Percentiles rank a stretch among this genome's conserved stretches.
Conservation (phyloP, 1,140 invertebrate genomes). For the Dendroctonus valens region DNA sequence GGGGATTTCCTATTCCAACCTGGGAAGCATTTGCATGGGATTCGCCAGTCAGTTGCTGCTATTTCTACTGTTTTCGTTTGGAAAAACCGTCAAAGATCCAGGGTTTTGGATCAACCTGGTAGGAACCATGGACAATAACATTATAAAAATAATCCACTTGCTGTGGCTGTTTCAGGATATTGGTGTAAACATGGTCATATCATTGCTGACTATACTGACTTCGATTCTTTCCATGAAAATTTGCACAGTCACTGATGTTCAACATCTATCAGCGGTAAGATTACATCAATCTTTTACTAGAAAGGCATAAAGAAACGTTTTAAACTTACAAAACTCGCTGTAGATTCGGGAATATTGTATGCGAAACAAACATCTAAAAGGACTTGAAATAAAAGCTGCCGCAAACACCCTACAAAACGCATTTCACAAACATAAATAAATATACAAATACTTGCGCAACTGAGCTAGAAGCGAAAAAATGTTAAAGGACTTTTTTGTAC, state of each 20-base stretch:
- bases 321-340: too few relatives aligned
- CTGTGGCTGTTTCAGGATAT: conserved; percentile 32
- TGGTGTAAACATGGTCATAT: conserved; percentile 18
- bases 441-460: too few relatives aligned
- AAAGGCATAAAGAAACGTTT: too few relatives aligned
- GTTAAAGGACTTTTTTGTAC: too few relatives aligned
- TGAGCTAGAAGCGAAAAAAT: too few relatives aligned
- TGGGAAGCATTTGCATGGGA: conserved; percentile 6
- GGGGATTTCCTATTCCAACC: conserved; percentile 20
- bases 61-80: conserved; percentile 32
- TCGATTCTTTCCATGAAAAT: conserved; percentile 22
- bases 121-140: conserved; percentile 9
- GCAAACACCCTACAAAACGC: too few relatives aligned
- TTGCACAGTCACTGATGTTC: conserved; percentile 1
- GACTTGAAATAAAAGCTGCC: too few relatives aligned
- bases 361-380: too few relatives aligned
- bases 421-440: too few relatives aligned
- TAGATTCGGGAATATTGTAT: too few relatives aligned
- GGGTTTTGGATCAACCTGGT: conserved; percentile 30
- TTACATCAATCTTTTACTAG: too few relatives aligned
- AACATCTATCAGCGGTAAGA: too few relatives aligned
- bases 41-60: conserved; percentile 22
- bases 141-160: not conserved
- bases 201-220: conserved; percentile 18
- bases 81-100: conserved; percentile 28